Percentiles rank a stretch among this genome's conserved stretches.
Evolutionary conservation across 1,140 invertebrate genomes (phyloP).

Genomic region (Micrasema longulum): DNA sequence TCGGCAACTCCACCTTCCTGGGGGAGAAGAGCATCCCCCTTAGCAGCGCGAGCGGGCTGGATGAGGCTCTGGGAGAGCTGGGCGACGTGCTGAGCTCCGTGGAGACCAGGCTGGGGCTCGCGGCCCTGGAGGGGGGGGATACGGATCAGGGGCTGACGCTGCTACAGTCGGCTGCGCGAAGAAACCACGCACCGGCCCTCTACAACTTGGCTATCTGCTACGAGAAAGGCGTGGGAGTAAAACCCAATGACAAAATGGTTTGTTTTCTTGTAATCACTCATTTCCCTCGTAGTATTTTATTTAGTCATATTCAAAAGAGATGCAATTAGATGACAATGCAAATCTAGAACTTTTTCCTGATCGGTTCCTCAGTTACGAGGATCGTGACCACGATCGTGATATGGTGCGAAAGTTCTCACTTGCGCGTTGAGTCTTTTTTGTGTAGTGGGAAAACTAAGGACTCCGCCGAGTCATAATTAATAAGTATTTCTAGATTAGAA

Average conservation of each 20-base stretch:
- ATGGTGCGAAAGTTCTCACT: too few relatives aligned
- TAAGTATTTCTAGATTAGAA: too few relatives aligned
- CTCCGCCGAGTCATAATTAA: too few relatives aligned
- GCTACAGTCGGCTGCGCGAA: conserved; percentile 66
- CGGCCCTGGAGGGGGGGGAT: conserved; percentile 65
- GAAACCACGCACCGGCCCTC: conserved; percentile 69
- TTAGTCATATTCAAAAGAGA: too few relatives aligned
- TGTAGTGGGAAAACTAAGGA: too few relatives aligned
- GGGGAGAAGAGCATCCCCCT: conserved; percentile 25
- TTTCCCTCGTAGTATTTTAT: too few relatives aligned
- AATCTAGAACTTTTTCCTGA: too few relatives aligned
- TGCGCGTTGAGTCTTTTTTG: too few relatives aligned
- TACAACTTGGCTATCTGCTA: conserved; percentile 75
- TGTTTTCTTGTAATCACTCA: too few relatives aligned
- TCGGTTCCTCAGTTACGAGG: too few relatives aligned
- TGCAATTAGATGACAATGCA: too few relatives aligned
- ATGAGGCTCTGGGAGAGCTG: conserved; percentile 58
- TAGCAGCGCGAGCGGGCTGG: background rate
- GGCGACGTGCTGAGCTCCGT: conserved; percentile 65
- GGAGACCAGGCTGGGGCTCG: conserved; percentile 64
- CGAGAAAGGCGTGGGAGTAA: conserved; percentile 72
- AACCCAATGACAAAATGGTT: conserved; percentile 69
- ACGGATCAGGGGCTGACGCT: conserved; percentile 64
- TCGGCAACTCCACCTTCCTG: conserved; percentile 12
- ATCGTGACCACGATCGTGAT: too few relatives aligned